These are phyloP conservation scores for Pogonocichla stellata DNA, from an alignment of 2,113 vertebrate species.

Conservation along the genomic window DNA sequence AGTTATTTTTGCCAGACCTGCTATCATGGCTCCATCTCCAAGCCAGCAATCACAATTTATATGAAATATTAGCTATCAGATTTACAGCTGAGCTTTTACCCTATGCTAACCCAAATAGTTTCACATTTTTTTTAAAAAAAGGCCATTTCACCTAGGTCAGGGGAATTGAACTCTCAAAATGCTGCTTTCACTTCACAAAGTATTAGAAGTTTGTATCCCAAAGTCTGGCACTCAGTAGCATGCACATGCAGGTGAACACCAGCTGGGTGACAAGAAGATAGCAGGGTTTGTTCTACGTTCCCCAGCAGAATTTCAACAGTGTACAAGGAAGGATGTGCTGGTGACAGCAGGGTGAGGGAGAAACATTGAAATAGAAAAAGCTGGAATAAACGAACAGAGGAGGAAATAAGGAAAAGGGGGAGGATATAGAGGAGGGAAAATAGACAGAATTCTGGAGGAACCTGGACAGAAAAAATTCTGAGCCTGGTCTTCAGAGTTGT, in stretches of 20 bases:
- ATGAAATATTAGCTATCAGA: background rate
- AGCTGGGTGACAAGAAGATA: background rate
- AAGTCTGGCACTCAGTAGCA: background rate
- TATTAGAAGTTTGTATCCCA: background rate
- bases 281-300: background rate
- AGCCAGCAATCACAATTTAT: background rate
- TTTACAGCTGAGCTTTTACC: background rate
- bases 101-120: background rate
- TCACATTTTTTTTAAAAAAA: background rate
- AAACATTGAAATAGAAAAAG: background rate
- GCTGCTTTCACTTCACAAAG: background rate
- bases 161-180: background rate
- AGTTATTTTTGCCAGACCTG: background rate
- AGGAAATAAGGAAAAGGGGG: background rate
- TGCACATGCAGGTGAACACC: rapidly evolving
- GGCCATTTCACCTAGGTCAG: background rate
- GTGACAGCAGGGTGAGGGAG: background rate
- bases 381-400: background rate
- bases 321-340: background rate
- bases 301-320: background rate
- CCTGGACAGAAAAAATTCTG: background rate
- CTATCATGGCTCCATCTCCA: background rate
- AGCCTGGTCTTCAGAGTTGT: background rate
- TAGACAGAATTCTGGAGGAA: background rate
- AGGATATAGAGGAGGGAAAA: background rate